Base-by-base conservation (phyloP, 2,888 invertebrate species). In the Clostera curtula region DNA sequence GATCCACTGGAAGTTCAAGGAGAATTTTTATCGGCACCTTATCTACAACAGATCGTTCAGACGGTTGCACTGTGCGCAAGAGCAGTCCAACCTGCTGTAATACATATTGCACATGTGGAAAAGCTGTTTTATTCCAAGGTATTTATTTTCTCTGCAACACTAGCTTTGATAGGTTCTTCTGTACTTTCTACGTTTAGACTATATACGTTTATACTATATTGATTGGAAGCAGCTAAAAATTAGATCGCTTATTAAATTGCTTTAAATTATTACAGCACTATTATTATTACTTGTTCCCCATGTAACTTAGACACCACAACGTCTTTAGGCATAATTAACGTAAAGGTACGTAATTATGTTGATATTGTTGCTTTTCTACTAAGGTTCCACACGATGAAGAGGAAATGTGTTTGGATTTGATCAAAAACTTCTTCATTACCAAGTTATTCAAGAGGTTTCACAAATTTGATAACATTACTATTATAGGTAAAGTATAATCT, bases 91-190 rank as follows among this genome's bases (percentile, higher is more conserved):
- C 79, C 79, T 2, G 50, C 71, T 0, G 49, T 79, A 1, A 65
- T 79, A 19, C 62, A 63, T 27, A 49, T 77, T 4, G 66, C 49
- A 42, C 47, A 67, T 33, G 39, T 74, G 1, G 58, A 79, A 5
- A 52, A 43, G 21, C 34, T 77, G 4, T 74, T 49, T 34, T 67
- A 60, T 24, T 51, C 29, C n/a, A 75, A 68, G 61, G 75, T 71
- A 15, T 10, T 16, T 18, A 24, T 23, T 19, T 6, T 19, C 18
- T 15, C 20, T 20, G 13, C 26, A n/a, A n/a, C n/a, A n/a, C n/a
- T n/a, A n/a, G n/a, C n/a, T n/a, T n/a, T n/a, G n/a, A n/a, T n/a
- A n/a, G n/a, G n/a, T n/a, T n/a, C n/a, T n/a, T n/a, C n/a, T n/a
- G n/a, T n/a, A n/a, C n/a, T n/a, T n/a, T n/a, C n/a, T n/a, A n/a